Base-by-base conservation (phyloP, 2,888 invertebrate species). In the Drosophila cognata region DNA sequence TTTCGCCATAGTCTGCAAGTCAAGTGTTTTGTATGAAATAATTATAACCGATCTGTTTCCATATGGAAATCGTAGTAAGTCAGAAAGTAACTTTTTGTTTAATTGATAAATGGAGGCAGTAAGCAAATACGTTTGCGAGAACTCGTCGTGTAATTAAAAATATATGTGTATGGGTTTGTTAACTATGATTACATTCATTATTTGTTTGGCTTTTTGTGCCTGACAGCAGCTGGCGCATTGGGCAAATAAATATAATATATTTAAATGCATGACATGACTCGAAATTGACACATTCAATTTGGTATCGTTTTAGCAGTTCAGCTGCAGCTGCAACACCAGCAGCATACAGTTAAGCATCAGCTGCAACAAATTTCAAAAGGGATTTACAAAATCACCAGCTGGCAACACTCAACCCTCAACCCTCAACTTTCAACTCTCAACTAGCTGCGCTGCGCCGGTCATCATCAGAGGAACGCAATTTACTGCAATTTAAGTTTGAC, bases 201-300 rank as follows among this genome's bases (percentile, higher is more conserved):
- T 78, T 75, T 80, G 71, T 61, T 71, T 66, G 64, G 48, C 57
- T 50, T 66, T 67, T 64, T 66, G 35, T 69, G n/a, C 10, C 5
- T 33, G 50, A 65, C 77, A 83, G 58, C 83, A 86, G 79, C 79
- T 84, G 83, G 41, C 67, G 64, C 72, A 63, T 67, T 69, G 77
- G 67, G 65, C 64, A 77, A 77, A 84, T 71, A 77, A 74, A 76
- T 70, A 81, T 81, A 77, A 75, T 62, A 68, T 75, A 83, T 88
- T 86, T 76, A 71, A 81, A 89, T 82, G 72, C 77, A 77, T 77
- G 70, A 77, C 89, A 79, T 79, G 78, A 68, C 59, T 74, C 71
- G 52, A 76, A 89, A 87, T 89, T 87, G 88, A 85, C 88, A 87
- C 77, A 88, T 82, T 84, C 78, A 77, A 79, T 77, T 89, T 82